Evolutionary conservation across 92 coral and sea anemone species (phyloP), one percentile per base, ranked within the genome.

Genomic region (Porites rus): DNA sequence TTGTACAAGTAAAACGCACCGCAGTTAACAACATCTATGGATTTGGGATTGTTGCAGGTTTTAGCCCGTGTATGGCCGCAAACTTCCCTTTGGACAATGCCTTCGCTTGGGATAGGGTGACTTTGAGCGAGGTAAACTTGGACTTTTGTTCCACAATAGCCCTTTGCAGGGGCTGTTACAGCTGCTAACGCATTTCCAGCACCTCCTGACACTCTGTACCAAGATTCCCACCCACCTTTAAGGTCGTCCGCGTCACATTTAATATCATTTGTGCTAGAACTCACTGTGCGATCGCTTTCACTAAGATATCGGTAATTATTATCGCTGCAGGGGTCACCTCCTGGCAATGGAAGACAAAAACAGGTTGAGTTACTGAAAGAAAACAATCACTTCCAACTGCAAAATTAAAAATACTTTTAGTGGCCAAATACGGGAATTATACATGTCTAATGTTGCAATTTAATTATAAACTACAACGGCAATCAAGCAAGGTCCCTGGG

Each of bases 1-100:
- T 77, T 86, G 38, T 67, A 77, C 38, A 77, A 19, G 54, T 77
- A 77, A 19, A 77, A 77, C 1, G 70, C 81, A 38, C 81, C 81
- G 5, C 81, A 77, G 70, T 77, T 77, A 8, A 77, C 19, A 11
- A 77, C 58, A 8, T 77, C 54, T 12, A 77, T 77, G 20, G 18
- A 5, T 10, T 1, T 0, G 4, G 31, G 58, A 7, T 61, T 54
- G 0, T 7, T 54, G 13, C 60, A 54, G 14, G 1, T 54, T 9
- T 1, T 0, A 7, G 0, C 1, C 60, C 0, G 14, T 25, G 51
- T 5, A 62, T 28, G 53, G 19, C 10, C 10, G 31, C 81, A 77
- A 3, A 77, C 53, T 20, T 8, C 62, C 16, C 4, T 14, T 10
- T 69, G 61, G 2, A 62, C 81, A 7, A 31, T 25, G 56, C 81